Conservation (phyloP, 2,113 vertebrate species). For the Ciconia stormi region DNA sequence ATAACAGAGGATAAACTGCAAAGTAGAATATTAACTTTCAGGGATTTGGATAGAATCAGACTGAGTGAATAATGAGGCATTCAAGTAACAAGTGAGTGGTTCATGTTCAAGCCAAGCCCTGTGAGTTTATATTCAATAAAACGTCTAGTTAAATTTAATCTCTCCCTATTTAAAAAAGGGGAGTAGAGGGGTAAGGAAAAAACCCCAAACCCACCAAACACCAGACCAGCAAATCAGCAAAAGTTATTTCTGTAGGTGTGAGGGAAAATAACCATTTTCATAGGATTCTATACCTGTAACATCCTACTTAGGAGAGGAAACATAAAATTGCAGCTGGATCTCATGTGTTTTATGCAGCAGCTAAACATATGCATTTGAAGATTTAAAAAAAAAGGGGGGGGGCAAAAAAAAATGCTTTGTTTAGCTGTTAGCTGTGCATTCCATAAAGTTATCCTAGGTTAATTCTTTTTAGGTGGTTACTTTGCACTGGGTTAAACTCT, state of each 20-base stretch:
- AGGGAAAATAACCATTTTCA: neutral
- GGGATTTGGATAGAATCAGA: neutral
- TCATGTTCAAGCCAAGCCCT: neutral
- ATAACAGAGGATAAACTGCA: neutral
- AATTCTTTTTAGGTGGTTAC: neutral
- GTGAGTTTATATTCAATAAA: neutral
- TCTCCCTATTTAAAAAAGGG: neutral
- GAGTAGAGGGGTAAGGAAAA: neutral
- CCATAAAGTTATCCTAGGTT: neutral
- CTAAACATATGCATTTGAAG: neutral
- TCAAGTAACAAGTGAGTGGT: neutral
- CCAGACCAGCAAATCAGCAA: neutral
- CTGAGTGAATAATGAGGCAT: slow-evolving; percentile 5
- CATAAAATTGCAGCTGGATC: neutral
- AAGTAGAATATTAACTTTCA: slow-evolving; percentile 3
- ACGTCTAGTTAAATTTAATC: neutral
- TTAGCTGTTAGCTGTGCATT: neutral
- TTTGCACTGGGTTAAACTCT: neutral
- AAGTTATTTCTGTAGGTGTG: neutral
- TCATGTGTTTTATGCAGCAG: neutral
- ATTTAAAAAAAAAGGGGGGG: neutral
- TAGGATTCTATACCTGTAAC: neutral
- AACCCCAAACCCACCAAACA: neutral
- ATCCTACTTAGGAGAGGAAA: neutral
- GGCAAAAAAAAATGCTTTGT: neutral